phyloP scores from a whole-genome alignment of 2,888 invertebrate species.

The Drosophila dives region DNA sequence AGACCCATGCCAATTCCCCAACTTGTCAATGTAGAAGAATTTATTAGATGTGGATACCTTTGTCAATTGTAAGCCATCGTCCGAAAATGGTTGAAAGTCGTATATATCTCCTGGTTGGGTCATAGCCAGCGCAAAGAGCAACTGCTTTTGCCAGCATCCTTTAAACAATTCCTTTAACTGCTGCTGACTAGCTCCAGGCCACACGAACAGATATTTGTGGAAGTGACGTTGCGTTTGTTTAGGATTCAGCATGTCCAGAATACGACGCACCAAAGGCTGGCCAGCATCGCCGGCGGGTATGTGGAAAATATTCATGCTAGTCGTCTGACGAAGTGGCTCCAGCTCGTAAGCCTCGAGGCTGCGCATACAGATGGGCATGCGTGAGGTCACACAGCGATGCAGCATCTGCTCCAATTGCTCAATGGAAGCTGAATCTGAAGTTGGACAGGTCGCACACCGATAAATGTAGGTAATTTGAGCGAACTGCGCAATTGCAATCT shows the following conservation, averaged over 20 bases:
- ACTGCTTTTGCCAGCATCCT: conserved; percentile 69
- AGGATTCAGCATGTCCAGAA: conserved; percentile 66
- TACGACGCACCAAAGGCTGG: conserved; percentile 45
- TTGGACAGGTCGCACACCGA: conserved; percentile 60
- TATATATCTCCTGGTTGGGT: conserved; percentile 41
- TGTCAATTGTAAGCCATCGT: conserved; percentile 56
- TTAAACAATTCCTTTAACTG: conserved; percentile 59
- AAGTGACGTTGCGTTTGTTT: conserved; percentile 67
- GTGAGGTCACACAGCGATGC: conserved; percentile 43
- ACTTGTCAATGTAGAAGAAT: conserved; percentile 63
- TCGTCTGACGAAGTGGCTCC: conserved; percentile 66
- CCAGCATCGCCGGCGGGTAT: conserved; percentile 53
- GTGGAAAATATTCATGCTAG: conserved; percentile 68
- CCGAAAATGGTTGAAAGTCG: conserved; percentile 78
- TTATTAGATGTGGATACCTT: conserved; percentile 4
- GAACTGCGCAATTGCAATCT: conserved; percentile 39
- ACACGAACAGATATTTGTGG: conserved; percentile 79
- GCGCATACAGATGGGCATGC: conserved; percentile 45
- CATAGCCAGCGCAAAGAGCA: conserved; percentile 72
- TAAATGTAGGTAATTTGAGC: conserved; percentile 63
- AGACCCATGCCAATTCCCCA: conserved; percentile 68
- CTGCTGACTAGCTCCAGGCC: conserved; percentile 55
- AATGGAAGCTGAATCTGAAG: conserved; percentile 1
- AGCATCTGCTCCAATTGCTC: conserved; percentile 42
- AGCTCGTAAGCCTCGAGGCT: conserved; percentile 46